A percentile compares a stretch with the other conserved stretches of the same genome.
These are phyloP conservation scores for Halcyon leucocephala DNA, from an alignment of 2,797 vertebrate genomes.

Conservation along the genomic window DNA sequence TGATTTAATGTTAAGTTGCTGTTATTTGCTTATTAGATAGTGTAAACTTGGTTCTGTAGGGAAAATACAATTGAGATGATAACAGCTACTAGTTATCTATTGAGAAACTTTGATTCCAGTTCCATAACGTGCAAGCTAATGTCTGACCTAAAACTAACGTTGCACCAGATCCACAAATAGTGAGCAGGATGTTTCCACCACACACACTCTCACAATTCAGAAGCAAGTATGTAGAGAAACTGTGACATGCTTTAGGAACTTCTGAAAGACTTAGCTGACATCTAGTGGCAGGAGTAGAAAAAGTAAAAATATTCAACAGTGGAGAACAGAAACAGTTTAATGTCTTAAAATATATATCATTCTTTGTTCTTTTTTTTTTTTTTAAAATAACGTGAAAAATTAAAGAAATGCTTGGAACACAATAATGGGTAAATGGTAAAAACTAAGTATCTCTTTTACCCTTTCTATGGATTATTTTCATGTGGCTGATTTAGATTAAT, in stretches of 20 bases:
- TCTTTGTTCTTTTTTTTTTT: not conserved
- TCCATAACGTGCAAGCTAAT: not conserved
- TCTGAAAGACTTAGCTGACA: constrained; percentile 68
- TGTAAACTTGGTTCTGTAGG: not conserved
- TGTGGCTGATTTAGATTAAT: not conserved
- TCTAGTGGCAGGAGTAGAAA: constrained; percentile 59
- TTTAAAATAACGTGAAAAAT: not conserved
- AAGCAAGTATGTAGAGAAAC: not conserved
- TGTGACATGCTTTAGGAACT: not conserved
- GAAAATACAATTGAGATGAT: not conserved
- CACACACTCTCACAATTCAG: not conserved
- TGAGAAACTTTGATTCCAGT: not conserved
- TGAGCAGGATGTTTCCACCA: not conserved
- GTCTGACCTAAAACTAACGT: not conserved
- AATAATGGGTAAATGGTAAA: not conserved
- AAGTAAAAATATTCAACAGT: not conserved
- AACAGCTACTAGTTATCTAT: not conserved
- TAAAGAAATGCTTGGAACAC: not conserved
- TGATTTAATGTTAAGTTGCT: not conserved
- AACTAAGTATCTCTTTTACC: not conserved
- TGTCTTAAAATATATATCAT: not conserved
- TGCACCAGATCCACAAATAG: not conserved
- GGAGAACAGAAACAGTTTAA: not conserved
- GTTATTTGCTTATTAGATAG: not conserved
- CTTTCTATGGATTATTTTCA: not conserved